Percentiles rank a stretch among this genome's conserved stretches.
phyloP scores from a whole-genome alignment of 2,888 invertebrate genomes.

The Mesoligia furuncula region DNA sequence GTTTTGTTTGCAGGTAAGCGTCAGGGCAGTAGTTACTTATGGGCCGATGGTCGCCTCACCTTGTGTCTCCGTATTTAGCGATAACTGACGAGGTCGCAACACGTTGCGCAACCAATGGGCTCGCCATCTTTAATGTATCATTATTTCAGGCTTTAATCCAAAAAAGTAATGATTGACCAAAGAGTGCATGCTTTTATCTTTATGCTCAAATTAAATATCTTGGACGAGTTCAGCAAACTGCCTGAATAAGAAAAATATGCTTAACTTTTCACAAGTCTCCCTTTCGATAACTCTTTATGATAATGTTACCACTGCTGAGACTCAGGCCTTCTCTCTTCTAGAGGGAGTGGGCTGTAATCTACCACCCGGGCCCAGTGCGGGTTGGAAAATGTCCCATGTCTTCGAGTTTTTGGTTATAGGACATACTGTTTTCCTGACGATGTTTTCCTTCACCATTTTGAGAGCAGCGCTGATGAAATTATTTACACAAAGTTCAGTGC shows the following conservation, averaged over 20 bases:
- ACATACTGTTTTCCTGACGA: background rate
- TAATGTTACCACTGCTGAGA: background rate
- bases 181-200: slow-evolving; percentile 37
- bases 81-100: slow-evolving; percentile 85
- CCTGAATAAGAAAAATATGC: background rate
- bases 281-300: background rate
- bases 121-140: slow-evolving; percentile 78
- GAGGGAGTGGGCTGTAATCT: background rate
- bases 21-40: slow-evolving; percentile 75
- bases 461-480: background rate
- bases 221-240: background rate
- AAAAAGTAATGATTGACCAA: slow-evolving; percentile 63
- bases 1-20: slow-evolving; percentile 68
- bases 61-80: slow-evolving; percentile 85
- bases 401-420: background rate
- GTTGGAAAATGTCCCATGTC: background rate
- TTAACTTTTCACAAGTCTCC: background rate
- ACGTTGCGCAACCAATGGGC: slow-evolving; percentile 80
- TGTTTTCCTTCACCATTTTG: background rate
- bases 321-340: background rate
- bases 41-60: slow-evolving; percentile 83
- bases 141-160: slow-evolving; percentile 72
- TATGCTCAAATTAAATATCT: slow-evolving; percentile 13
- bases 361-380: background rate
- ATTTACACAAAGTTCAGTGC: too few species aligned